Conservation (phyloP, 1,140 invertebrate species). For the Drosophila orena region DNA sequence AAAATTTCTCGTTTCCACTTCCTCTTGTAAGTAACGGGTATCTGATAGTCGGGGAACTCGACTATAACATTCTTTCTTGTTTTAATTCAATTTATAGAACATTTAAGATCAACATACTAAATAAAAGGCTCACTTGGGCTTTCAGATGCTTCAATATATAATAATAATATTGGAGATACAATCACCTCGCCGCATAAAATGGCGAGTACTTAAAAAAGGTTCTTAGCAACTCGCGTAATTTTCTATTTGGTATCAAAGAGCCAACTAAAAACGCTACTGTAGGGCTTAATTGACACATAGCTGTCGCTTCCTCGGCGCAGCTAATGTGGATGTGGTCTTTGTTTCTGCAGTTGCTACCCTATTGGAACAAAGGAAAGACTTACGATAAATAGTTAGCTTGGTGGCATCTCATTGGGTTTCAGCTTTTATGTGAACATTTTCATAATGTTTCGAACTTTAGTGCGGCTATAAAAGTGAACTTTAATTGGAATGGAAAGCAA, state of each 20-base stretch:
- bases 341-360: neutral
- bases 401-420: conserved; percentile 1
- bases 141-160: neutral
- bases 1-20: too few species aligned
- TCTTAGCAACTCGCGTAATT: too few species aligned
- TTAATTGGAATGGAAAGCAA: conserved; percentile 43
- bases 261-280: neutral
- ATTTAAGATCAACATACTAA: neutral
- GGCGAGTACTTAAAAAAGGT: neutral
- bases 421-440: conserved; percentile 22
- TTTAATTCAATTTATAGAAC: too few species aligned
- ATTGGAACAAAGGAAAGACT: neutral
- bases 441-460: conserved; percentile 20
- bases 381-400: conserved; percentile 15
- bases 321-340: neutral
- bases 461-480: conserved; percentile 35
- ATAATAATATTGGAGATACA: neutral
- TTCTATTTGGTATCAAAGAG: neutral
- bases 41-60: too few species aligned
- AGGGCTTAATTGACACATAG: neutral
- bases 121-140: neutral
- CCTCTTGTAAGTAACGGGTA: too few species aligned
- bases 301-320: conserved; percentile 3
- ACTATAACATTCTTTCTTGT: too few species aligned
- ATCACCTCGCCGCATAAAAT: neutral